Evolutionary conservation across 2,113 vertebrate species (phyloP).

Genomic region (Halichoeres trimaculatus): DNA sequence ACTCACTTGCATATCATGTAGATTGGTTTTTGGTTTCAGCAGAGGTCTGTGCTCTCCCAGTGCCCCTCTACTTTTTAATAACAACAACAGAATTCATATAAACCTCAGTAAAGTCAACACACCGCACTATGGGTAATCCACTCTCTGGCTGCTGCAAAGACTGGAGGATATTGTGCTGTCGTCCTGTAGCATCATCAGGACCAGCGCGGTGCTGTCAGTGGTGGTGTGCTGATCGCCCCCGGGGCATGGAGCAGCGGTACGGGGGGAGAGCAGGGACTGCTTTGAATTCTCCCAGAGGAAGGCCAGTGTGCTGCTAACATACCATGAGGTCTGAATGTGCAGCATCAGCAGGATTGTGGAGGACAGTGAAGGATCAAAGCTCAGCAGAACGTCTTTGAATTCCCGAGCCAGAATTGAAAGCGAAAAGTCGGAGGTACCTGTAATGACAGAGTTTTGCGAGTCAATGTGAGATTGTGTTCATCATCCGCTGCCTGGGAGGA

Average conservation of each 20-base stretch:
- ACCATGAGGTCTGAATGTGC: constrained; percentile 46
- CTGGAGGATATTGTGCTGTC: constrained; percentile 27
- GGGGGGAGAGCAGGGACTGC: background rate
- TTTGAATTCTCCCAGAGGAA: constrained; percentile 47
- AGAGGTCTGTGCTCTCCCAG: background rate
- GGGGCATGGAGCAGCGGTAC: constrained; percentile 15
- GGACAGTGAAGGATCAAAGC: constrained; percentile 61
- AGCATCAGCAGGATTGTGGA: constrained; percentile 49
- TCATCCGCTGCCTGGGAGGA: constrained; percentile 17
- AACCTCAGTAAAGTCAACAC: constrained; percentile 11
- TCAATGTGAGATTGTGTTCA: constrained; percentile 29
- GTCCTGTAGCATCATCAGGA: constrained; percentile 16
- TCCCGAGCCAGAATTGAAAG: constrained; percentile 33
- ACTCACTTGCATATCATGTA: background rate
- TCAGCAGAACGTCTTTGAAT: constrained; percentile 38
- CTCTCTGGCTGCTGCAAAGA: constrained; percentile 30
- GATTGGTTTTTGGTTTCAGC: background rate
- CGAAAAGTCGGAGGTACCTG: constrained; percentile 29
- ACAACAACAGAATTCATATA: background rate
- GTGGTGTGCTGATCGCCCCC: background rate
- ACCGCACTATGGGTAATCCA: constrained; percentile 14
- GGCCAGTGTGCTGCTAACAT: constrained; percentile 28
- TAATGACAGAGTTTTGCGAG: constrained; percentile 10
- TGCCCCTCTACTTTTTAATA: background rate
- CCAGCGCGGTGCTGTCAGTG: constrained; percentile 20